These are phyloP conservation scores for Cacoxenus indagator DNA, from an alignment of 2,888 invertebrate species.

Conservation along the genomic window DNA sequence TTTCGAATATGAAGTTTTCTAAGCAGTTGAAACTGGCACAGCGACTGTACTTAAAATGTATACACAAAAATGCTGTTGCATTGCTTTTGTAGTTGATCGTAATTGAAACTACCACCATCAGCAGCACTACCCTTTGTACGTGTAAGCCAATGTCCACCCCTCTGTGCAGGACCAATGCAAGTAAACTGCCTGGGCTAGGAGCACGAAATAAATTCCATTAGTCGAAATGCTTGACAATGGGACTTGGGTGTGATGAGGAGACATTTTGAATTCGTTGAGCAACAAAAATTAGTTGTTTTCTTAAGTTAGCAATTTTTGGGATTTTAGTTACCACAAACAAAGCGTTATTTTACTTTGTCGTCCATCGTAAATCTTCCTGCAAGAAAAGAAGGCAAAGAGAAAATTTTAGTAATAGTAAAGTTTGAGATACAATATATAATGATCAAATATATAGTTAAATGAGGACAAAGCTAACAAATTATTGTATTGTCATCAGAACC, in stretches of 20 bases:
- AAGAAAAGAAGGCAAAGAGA: constrained; percentile 40
- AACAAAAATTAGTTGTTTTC: background rate
- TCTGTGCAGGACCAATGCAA: background rate
- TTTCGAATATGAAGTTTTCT: background rate
- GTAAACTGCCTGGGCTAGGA: background rate
- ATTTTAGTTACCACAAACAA: constrained; percentile 65
- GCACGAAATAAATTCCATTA: too few species aligned
- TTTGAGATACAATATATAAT: background rate
- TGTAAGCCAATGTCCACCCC: background rate
- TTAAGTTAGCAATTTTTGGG: constrained; percentile 20
- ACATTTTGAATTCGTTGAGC: background rate
- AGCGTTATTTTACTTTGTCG: constrained; percentile 68
- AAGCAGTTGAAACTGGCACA: background rate
- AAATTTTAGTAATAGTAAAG: background rate
- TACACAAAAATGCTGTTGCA: constrained; percentile 13
- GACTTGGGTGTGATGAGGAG: background rate
- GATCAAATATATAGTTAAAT: too few species aligned
- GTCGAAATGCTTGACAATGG: background rate
- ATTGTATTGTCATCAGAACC: too few species aligned
- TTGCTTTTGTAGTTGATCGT: background rate
- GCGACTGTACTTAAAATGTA: constrained; percentile 6
- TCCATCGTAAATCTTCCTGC: constrained; percentile 69
- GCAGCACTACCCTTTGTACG: background rate
- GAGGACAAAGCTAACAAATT: too few species aligned
- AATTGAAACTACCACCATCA: constrained; percentile 5